phyloP scores from a whole-genome alignment of 2,797 vertebrate genomes.

The Chiloscyllium punctatum region DNA sequence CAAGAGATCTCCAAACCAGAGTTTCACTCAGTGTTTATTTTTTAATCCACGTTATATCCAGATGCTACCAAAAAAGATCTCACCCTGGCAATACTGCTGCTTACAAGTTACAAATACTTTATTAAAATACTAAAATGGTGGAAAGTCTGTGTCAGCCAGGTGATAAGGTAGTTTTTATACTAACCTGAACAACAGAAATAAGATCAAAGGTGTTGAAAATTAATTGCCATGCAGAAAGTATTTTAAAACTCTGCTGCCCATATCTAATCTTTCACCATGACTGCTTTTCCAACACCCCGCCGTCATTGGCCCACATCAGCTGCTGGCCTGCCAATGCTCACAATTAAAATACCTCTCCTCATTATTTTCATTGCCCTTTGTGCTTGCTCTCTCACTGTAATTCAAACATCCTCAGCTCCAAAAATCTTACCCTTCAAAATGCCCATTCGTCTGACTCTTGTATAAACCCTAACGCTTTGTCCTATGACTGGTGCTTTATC shows the following conservation, averaged over 20 bases:
- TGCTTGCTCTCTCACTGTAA: not conserved
- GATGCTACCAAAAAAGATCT: not conserved
- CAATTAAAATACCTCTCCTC: not conserved
- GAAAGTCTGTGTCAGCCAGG: not conserved
- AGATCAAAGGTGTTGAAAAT: not conserved
- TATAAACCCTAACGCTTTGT: not conserved
- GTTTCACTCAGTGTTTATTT: too few relatives aligned
- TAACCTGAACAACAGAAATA: not conserved
- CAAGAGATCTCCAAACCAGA: not conserved
- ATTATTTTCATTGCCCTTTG: not conserved
- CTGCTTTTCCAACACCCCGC: not conserved
- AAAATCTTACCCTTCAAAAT: not conserved
- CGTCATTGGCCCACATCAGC: not conserved
- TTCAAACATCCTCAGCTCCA: not conserved
- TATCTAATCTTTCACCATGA: not conserved
- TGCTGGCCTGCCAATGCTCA: not conserved
- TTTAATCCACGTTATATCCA: not conserved
- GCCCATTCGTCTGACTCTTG: not conserved
- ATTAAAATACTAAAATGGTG: not conserved
- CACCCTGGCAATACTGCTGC: not conserved
- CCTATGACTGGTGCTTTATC: not conserved
- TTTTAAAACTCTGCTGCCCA: not conserved
- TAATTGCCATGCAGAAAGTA: not conserved
- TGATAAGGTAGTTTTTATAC: not conserved
- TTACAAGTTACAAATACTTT: not conserved